Evolutionary conservation across 1,140 invertebrate genomes (phyloP).

Genomic region (Nomia melanderi): DNA sequence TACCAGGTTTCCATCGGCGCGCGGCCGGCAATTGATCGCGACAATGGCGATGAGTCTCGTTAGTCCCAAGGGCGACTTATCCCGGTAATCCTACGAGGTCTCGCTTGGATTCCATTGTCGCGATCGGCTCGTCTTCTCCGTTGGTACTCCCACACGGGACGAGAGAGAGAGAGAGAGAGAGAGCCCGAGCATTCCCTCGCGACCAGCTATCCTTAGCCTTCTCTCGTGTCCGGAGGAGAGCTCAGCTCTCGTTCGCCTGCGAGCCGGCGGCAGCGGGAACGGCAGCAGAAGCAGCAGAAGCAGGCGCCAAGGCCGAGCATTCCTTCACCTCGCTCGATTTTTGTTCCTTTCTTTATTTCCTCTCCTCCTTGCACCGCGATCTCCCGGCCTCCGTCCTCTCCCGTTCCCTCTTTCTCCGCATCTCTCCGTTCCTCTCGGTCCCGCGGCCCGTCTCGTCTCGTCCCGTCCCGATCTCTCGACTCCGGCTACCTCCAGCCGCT

Average conservation of each 20-base stretch:
- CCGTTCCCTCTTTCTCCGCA: background rate
- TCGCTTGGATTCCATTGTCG: conserved; percentile 17
- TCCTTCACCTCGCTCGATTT: conserved; percentile 66
- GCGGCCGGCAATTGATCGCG: too few relatives aligned
- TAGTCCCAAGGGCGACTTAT: too few relatives aligned
- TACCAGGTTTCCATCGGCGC: too few relatives aligned
- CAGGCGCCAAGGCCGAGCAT: conserved; percentile 68
- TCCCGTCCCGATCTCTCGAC: conserved; percentile 8
- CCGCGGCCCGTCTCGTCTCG: conserved; percentile 5
- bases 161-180: too few relatives aligned
- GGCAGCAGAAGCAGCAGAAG: conserved; percentile 22
- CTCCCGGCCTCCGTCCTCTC: conserved; percentile 6
- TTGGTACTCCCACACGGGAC: background rate
- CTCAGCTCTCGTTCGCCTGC: conserved; percentile 1
- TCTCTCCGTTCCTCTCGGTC: conserved; percentile 18
- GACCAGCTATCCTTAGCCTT: too few relatives aligned
- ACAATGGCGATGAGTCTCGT: too few relatives aligned
- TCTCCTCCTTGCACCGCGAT: conserved; percentile 5
- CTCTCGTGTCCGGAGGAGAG: too few relatives aligned
- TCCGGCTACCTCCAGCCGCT: background rate
- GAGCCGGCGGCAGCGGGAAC: too few relatives aligned
- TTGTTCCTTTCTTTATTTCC: conserved; percentile 59
- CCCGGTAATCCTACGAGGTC: conserved; percentile 8
- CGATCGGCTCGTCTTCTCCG: background rate
- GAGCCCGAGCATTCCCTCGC: too few relatives aligned